phyloP scores from a whole-genome alignment of 2,888 invertebrate genomes.

The Sericinus montela region DNA sequence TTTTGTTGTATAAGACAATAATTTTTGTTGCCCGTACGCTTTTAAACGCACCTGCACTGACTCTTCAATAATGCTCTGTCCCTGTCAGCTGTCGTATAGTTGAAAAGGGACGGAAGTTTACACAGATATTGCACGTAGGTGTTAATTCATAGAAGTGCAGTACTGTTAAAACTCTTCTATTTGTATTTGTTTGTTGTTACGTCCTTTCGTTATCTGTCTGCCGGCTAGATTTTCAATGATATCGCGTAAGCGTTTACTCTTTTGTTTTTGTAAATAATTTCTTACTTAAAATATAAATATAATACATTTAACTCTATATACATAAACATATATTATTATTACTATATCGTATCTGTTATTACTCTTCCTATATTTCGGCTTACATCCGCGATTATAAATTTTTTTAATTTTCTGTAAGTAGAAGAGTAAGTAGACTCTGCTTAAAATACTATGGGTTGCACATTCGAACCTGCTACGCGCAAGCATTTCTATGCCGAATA shows the following conservation, averaged over 20 bases:
- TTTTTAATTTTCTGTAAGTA: too few relatives aligned
- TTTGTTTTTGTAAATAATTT: not conserved
- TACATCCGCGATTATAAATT: too few relatives aligned
- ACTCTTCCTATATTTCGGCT: too few relatives aligned
- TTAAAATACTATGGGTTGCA: too few relatives aligned
- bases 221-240: conserved; percentile 6
- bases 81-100: conserved; percentile 26
- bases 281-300: too few relatives aligned
- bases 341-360: too few relatives aligned
- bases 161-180: conserved; percentile 27
- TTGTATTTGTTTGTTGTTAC: conserved; percentile 28
- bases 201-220: conserved; percentile 26
- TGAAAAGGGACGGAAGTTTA: conserved; percentile 31
- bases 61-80: conserved; percentile 28
- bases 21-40: conserved; percentile 27
- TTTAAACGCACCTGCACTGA: conserved; percentile 32
- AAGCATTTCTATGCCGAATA: too few relatives aligned
- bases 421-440: too few relatives aligned
- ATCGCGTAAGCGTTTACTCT: not conserved
- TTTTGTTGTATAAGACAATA: conserved; percentile 15
- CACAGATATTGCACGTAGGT: conserved; percentile 35
- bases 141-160: conserved; percentile 56
- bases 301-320: too few relatives aligned
- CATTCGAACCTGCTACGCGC: too few relatives aligned
- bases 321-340: too few relatives aligned